Conservation (phyloP, 2,113 vertebrate species). For the Pica pica region DNA sequence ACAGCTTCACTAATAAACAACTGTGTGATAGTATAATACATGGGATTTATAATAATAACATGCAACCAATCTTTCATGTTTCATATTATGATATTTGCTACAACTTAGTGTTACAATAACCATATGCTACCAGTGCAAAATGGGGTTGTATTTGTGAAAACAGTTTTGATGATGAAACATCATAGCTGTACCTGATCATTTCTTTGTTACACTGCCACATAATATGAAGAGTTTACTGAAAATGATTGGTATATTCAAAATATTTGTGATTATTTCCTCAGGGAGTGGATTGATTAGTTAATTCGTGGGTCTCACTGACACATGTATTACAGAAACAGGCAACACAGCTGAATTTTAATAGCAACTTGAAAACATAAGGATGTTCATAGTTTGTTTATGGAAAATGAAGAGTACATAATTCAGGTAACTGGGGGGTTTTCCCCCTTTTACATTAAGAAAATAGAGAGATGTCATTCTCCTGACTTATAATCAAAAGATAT, state of each 20-base stretch:
- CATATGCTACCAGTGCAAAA: background rate
- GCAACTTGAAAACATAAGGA: background rate
- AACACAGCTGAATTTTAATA: background rate
- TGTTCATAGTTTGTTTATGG: background rate
- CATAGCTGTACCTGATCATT: background rate
- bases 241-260: background rate
- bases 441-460: background rate
- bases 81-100: background rate
- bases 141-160: background rate
- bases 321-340: background rate
- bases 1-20: background rate
- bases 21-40: background rate
- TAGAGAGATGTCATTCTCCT: background rate
- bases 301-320: background rate
- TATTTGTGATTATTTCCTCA: background rate
- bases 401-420: background rate
- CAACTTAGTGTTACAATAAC: background rate
- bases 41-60: background rate
- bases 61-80: background rate
- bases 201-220: background rate
- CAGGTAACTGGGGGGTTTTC: accelerated
- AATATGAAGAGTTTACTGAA: background rate
- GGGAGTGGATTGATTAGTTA: background rate
- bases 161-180: background rate
- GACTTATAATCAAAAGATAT: background rate